phyloP scores from a whole-genome alignment of 2,888 invertebrate species.

The Pachymerium ferrugineum region DNA sequence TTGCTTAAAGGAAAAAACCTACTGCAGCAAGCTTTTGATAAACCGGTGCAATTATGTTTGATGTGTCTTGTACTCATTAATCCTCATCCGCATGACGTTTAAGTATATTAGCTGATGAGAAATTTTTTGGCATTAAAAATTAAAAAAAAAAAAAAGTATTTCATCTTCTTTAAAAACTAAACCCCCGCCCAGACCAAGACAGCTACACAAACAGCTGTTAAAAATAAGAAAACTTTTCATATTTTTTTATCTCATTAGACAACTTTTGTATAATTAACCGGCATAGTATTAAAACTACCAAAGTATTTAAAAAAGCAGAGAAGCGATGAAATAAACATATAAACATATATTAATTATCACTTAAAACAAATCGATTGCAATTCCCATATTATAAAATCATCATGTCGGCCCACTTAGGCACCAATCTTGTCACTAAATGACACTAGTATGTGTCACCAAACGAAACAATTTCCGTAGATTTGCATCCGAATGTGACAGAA shows the following conservation, averaged over 20 bases:
- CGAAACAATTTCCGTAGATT: conserved; percentile 25
- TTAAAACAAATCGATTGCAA: not conserved
- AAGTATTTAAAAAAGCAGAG: too few relatives aligned
- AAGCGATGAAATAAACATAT: too few relatives aligned
- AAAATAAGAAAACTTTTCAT: not conserved
- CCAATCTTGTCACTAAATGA: conserved; percentile 27
- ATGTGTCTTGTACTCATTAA: conserved; percentile 12
- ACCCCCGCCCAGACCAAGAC: too few relatives aligned
- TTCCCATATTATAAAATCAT: not conserved
- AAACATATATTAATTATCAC: not conserved
- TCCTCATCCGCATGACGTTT: conserved; percentile 1
- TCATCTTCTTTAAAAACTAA: not conserved
- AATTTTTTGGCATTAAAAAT: not conserved
- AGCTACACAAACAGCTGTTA: not conserved
- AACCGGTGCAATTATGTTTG: conserved; percentile 10
- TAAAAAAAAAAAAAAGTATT: conserved; percentile 6
- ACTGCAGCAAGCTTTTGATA: not conserved
- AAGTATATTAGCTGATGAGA: conserved; percentile 9
- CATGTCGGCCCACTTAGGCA: conserved; percentile 9
- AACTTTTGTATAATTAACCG: not conserved
- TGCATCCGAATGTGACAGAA: conserved; percentile 27
- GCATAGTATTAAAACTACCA: too few relatives aligned
- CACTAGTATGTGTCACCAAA: conserved; percentile 10
- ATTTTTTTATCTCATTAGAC: not conserved
- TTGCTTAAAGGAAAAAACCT: not conserved